Evolutionary conservation across 2,113 vertebrate species (phyloP), one percentile per base, ranked within the genome.

Genomic region (Megaceryle maxima): DNA sequence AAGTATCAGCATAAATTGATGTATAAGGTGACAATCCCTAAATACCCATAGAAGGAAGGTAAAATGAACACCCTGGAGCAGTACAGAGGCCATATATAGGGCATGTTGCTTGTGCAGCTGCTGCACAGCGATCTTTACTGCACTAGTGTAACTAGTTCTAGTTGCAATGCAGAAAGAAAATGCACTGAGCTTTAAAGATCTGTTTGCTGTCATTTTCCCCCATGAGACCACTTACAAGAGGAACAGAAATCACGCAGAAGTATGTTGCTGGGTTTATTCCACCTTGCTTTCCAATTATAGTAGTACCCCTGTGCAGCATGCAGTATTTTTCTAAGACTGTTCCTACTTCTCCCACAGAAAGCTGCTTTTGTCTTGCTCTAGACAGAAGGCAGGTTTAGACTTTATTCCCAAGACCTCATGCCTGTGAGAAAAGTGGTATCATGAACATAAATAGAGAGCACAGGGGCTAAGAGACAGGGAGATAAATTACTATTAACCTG

Each of bases 1-100:
- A 29, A 55, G 19, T 4, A 69, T 46, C 37, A 28, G 73, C 3
- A 0, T 24, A 53, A 41, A 8, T 0, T 4, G 21, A n/a, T 0
- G 7, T 24, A 39, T 60, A 28, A 22, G 14, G 10, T 0, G 8
- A 55, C 26, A 29, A 35, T 28, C 31, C 75, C 56, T 46, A 39
- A 22, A 44, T n/a, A 35, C 1, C 33, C 12, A 2, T 0, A 18
- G 15, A 15, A 78, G 53, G 41, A 57, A 67, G 41, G 51, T 8
- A 8, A 2, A 55, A 63, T 0, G 14, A 28, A 55, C 48, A 59
- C 21, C 33, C 90, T 25, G 24, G 37, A 18, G 18, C 19, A 35
- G 57, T 9, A 50, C 2, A 7, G 43, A 66, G 72, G 59, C 41
- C 53, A 55, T 4, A 29, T 3, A 28, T 0, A 5, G 26, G 28